Percentiles rank a stretch among this genome's conserved stretches.
These are phyloP conservation scores for Periophthalmodon schlosseri DNA, from an alignment of 2,113 vertebrate genomes.

Conservation along the genomic window DNA sequence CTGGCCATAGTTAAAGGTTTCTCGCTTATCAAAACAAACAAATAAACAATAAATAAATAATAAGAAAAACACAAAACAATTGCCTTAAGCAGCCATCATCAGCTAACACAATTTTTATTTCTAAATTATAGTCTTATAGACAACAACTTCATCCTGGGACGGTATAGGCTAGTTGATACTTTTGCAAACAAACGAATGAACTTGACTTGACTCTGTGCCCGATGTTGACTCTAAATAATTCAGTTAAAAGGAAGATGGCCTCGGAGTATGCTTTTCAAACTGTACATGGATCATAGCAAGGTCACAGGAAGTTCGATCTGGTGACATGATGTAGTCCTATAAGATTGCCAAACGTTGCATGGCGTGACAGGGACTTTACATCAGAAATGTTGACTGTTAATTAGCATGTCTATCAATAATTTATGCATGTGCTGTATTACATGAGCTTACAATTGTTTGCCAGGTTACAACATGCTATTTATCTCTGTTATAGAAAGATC, in stretches of 20 bases:
- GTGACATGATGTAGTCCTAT: not conserved
- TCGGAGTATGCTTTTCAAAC: not conserved
- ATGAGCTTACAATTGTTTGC: not conserved
- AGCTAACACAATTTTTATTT: too few species aligned
- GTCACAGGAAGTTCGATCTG: not conserved
- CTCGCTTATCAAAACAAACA: too few species aligned
- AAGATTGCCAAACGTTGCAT: not conserved
- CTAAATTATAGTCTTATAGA: too few species aligned
- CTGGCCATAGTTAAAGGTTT: too few species aligned
- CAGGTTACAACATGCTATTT: not conserved
- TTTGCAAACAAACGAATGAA: too few species aligned
- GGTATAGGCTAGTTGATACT: too few species aligned
- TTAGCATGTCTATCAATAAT: not conserved
- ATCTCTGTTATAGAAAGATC: not conserved
- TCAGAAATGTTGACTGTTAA: slow-evolving; percentile 4
- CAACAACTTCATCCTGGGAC: too few species aligned
- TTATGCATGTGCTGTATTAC: not conserved
- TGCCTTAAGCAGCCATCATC: too few species aligned
- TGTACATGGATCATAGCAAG: not conserved
- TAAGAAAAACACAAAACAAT: too few species aligned
- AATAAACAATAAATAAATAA: too few species aligned
- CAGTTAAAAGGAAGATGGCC: too few species aligned
- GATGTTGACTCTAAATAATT: not conserved
- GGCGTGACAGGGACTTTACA: not conserved
- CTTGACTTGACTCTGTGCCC: not conserved